Base-by-base conservation (phyloP, 1,140 invertebrate species). In the Drosophila teissieri region DNA sequence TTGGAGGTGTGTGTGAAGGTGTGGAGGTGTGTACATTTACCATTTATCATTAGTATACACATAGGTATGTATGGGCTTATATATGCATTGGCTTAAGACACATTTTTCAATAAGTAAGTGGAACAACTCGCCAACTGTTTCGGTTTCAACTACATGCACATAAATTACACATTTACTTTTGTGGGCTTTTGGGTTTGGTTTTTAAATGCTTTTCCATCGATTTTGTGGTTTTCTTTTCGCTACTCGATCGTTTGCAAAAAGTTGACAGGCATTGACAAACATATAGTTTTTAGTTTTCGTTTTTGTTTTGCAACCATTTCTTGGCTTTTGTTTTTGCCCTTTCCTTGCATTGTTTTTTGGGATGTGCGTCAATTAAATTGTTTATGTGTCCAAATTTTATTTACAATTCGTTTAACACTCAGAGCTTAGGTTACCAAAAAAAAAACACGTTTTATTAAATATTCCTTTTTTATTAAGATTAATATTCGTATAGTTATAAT, bases 61-160 rank as follows among this genome's bases (percentile, higher is more conserved):
- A 45, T 81, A 49, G 42, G 51, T 45, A 67, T 67, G 51, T 67
- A 60, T 54, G 46, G 46, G 15, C 64, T 58, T 48, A 68, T 54
- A 68, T 53, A 65, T 56, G 55, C 60, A 57, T 70, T 77, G 44
- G 56, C 68, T 72, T 86, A 86, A 86, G 82, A 86, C 82, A 86
- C 82, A 86, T 86, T 86, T 82, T 78, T 72, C 75, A 88, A 82
- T 82, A 82, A 86, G 69, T 86, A 86, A 88, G 78, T 88, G 51
- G 67, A 73, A 79, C 63, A 78, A 81, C 62, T 78, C 45, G 73
- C 51, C 79, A 81, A 80, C 49, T 76, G 61, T 69, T 48, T 55
- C 40, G 44, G 11, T 79, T 44, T 67, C 39, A 60, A 60, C 56
- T 76, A 68, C 68, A 57, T 72, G 65, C 68, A 60, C 63, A 68